Evolutionary conservation across 2,888 invertebrate species (phyloP), one percentile per base, ranked within the genome.

Genomic region (Phalera bucephala): DNA sequence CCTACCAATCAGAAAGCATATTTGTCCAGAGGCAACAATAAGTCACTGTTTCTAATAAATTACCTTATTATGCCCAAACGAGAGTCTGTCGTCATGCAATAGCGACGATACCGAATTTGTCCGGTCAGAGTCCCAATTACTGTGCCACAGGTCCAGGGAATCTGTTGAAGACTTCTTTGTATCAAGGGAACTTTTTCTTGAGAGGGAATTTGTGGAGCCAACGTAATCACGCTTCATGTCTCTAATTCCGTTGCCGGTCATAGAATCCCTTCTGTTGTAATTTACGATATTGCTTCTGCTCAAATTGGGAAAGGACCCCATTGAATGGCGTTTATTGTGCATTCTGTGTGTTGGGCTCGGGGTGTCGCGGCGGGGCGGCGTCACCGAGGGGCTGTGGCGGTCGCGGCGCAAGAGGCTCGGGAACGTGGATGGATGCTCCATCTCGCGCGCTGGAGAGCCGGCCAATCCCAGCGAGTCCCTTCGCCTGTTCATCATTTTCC

Each of bases 351-450:
- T 88, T 1, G 87, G 87, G 51, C 87, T 87, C 20, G 86, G 86
- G 1, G 91, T 86, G 9, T 91, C 91, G 8, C 88, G 76, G 43
- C 91, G 83, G 0, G 91, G 77, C 12, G 83, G 83, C n/a, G 85
- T 86, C 45, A 81, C 74, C 21, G 85, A 84, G 7, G 86, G 84
- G 51, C 90, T 91, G 44, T 90, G 74, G 0, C 91, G 88, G 54
- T 93, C 93, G 36, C 92, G 91, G 0, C 94, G 87, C 36, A 95
- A 81, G 25, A 92, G 91, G 49, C 92, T 92, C 30, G 94, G 93
- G 66, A 95, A 95, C 14, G 92, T 90, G 12, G 94, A 94, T 0
- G 95, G 95, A 69, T 95, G 94, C 52, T 92, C 92, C 47, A 93
- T 54, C 51, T 93, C 93, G 2, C 91, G 88, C 72, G 60, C 91